Conservation (phyloP, 2,888 invertebrate species). For the Trachelus troglodyta region DNA sequence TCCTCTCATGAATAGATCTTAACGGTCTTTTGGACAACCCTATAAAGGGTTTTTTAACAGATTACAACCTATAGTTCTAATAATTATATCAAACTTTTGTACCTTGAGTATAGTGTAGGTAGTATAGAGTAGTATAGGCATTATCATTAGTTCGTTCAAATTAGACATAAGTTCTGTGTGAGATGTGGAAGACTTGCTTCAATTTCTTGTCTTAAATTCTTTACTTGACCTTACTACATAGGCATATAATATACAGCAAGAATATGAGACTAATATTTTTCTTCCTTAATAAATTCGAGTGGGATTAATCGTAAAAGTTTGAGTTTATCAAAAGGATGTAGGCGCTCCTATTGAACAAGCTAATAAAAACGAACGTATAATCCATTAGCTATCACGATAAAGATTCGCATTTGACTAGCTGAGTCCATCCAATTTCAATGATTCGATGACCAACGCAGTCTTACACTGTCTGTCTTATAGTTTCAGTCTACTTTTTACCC, state of each 20-base stretch:
- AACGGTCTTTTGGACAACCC: not conserved
- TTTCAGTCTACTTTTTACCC: not conserved
- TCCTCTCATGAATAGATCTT: not conserved
- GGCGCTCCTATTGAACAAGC: not conserved
- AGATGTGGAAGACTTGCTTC: too few species aligned
- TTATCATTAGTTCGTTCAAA: too few species aligned
- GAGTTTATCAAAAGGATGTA: not conserved
- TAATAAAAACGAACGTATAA: not conserved
- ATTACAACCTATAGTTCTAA: not conserved
- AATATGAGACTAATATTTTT: not conserved
- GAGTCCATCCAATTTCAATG: constrained; percentile 1
- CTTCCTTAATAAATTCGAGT: too few species aligned
- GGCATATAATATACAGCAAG: not conserved
- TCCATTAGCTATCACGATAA: not conserved
- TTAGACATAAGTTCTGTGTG: too few species aligned
- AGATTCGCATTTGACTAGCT: not conserved
- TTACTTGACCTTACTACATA: not conserved
- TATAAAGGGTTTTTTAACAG: not conserved
- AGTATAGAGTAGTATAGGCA: too few species aligned
- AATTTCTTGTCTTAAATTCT: too few species aligned
- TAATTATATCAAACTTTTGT: not conserved
- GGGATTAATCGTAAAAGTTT: not conserved
- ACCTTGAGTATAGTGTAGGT: too few species aligned
- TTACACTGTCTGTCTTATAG: not conserved
- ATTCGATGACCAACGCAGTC: not conserved